Percentiles rank a stretch among this genome's conserved stretches.
These are phyloP conservation scores for Dorcus parallelipipedus DNA, from an alignment of 2,888 invertebrate species.

Conservation along the genomic window DNA sequence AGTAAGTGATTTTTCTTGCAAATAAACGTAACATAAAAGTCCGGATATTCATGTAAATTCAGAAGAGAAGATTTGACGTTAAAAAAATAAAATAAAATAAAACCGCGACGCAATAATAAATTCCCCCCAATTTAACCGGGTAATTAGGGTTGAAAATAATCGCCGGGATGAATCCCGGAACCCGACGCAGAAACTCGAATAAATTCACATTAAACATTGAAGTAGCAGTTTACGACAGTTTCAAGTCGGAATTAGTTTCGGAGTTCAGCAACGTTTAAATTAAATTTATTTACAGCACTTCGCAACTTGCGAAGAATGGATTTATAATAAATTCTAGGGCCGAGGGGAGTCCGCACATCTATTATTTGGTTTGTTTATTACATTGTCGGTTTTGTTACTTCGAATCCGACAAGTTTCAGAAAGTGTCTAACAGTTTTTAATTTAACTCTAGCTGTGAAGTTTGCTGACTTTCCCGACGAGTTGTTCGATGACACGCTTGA, in stretches of 20 bases:
- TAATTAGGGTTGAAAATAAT: background rate
- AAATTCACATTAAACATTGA: background rate
- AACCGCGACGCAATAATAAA: no score
- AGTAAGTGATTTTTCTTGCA: constrained; percentile 54
- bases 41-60: no score
- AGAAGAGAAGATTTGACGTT: background rate
- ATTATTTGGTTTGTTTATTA: no score
- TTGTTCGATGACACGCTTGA: no score
- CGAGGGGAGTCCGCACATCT: no score
- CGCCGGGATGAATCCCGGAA: background rate
- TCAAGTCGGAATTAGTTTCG: background rate
- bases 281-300: background rate
- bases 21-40: background rate
- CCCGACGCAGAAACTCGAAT: background rate
- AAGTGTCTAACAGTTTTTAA: no score
- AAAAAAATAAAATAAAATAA: no score
- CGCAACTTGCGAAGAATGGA: background rate
- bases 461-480: no score
- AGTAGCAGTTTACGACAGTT: constrained; percentile 1
- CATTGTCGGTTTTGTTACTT: no score
- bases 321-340: background rate
- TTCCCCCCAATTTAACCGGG: background rate
- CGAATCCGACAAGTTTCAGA: no score
- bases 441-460: no score
- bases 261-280: background rate